Evolutionary conservation across 2,113 vertebrate species (phyloP), one percentile per base, ranked within the genome.

Genomic region (Ictalurus furcatus): DNA sequence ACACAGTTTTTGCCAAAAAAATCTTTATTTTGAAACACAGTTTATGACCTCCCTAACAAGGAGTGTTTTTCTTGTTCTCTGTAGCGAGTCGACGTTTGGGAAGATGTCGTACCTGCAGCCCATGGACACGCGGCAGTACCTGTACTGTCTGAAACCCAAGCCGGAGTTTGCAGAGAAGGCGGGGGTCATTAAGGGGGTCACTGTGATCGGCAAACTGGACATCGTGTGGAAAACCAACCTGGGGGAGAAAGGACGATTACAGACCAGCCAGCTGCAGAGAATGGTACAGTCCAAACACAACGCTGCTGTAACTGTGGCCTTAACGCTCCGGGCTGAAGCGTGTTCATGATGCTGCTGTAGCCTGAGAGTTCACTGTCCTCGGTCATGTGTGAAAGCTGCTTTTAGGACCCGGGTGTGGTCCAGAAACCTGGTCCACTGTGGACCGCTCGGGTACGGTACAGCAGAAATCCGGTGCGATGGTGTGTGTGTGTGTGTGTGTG

Each of bases 221-320:
- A 99, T 99, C 37, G 98, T 99, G 3, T 99, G 98, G 98, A 99
- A 99, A 94, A 99, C 98, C 87, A 99, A 99, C 67, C 95, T 99
- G 40, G 98, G 98, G 82, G 98, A 99, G 95, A 95, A 97, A 85
- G 98, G 98, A 91, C 95, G 98, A 90, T 93, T 99, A 78, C 98
- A 99, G 94, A 99, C 98, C 89, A 99, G 98, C 89, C 98, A 99
- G 90, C 97, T 99, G 8, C 98, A 99, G 89, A 96, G 98, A 96
- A 99, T 99, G 98, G 98, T 99, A 54, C 44, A 1, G 34, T 37
- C 30, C 54, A 44, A 6, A n/a, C 67, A 14, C 52, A 28, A 4
- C n/a, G 19, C 2, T 25, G 8, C 37, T 76, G 37, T 21, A 76
- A 37, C 9, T 23, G 37, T 13, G 11, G 40, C 7, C 71, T 76